A percentile compares a stretch with the other conserved stretches of the same genome.
These are phyloP conservation scores for Dascyllus trimaculatus DNA, from an alignment of 2,113 vertebrate species.

Conservation along the genomic window DNA sequence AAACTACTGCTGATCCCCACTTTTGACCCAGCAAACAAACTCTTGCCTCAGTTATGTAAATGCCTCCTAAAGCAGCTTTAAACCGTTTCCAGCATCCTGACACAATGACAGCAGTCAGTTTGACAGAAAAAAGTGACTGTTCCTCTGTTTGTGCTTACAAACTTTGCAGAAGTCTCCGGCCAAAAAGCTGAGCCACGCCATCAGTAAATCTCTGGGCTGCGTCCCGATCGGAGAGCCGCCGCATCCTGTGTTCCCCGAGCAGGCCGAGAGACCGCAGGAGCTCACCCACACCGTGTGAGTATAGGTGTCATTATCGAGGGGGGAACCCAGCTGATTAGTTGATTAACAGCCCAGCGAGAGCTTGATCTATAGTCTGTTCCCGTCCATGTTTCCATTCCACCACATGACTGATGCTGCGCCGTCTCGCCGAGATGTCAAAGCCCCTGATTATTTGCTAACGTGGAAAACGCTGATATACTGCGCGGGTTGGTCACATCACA, in stretches of 20 bases:
- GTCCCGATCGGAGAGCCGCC: constrained; percentile 95
- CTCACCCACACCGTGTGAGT: constrained; percentile 93
- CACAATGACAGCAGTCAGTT: not conserved
- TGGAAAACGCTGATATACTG: constrained; percentile 60
- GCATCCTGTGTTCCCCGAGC: constrained; percentile 95
- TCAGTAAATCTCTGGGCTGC: constrained; percentile 96
- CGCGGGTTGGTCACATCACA: constrained; percentile 26
- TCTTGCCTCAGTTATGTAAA: constrained; percentile 49
- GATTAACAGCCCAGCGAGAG: constrained; percentile 35
- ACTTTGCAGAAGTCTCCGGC: constrained; percentile 94
- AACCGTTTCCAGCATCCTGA: not conserved
- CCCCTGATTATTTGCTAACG: constrained; percentile 51
- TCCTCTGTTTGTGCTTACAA: not conserved
- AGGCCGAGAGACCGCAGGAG: constrained; percentile 94
- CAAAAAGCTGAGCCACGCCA: constrained; percentile 99
- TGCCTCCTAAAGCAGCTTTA: constrained; percentile 3
- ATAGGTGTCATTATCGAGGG: not conserved
- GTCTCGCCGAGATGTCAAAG: constrained; percentile 27
- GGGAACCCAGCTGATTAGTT: constrained; percentile 19
- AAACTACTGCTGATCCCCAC: constrained; percentile 21
- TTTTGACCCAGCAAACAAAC: constrained; percentile 27
- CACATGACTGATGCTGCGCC: constrained; percentile 45
- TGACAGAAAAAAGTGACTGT: constrained; percentile 22
- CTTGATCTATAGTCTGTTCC: constrained; percentile 50
- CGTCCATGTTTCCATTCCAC: constrained; percentile 53